Percentiles rank a stretch among this genome's conserved stretches.
Evolutionary conservation across 1,140 invertebrate species (phyloP).

Genomic region (Euura lappo): DNA sequence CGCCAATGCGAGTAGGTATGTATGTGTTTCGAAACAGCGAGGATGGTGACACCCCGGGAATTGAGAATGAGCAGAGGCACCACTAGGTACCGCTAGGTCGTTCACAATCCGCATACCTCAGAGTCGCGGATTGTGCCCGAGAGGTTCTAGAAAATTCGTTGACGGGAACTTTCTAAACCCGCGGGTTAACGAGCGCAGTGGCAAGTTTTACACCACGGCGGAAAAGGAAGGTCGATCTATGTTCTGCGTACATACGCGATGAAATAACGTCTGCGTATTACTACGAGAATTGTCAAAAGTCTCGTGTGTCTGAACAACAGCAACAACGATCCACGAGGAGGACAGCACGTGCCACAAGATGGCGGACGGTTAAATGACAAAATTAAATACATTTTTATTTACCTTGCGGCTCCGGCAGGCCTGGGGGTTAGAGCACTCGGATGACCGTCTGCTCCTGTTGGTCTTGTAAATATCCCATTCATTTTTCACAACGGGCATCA

Average conservation of each 20-base stretch:
- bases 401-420: slow-evolving; percentile 76
- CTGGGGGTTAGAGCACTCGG: slow-evolving; percentile 74
- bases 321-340: too few relatives aligned
- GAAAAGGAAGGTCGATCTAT: background rate
- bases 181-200: background rate
- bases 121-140: too few relatives aligned
- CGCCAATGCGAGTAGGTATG: too few relatives aligned
- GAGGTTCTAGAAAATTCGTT: slow-evolving; percentile 1
- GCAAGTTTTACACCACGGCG: background rate
- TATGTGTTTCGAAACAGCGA: too few relatives aligned
- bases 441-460: slow-evolving; percentile 73
- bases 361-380: background rate
- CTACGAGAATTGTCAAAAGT: background rate
- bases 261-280: background rate
- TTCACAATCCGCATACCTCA: too few relatives aligned
- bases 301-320: background rate
- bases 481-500: slow-evolving; percentile 93
- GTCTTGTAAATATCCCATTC: slow-evolving; percentile 91
- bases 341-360: background rate
- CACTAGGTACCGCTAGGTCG: too few relatives aligned
- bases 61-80: too few relatives aligned
- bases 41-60: too few relatives aligned
- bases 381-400: slow-evolving; percentile 27
- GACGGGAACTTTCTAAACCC: background rate
- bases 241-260: background rate